A percentile compares a stretch with the other conserved stretches of the same genome.
phyloP scores from a whole-genome alignment of 1,140 invertebrate genomes.

The Eurosta solidaginis region DNA sequence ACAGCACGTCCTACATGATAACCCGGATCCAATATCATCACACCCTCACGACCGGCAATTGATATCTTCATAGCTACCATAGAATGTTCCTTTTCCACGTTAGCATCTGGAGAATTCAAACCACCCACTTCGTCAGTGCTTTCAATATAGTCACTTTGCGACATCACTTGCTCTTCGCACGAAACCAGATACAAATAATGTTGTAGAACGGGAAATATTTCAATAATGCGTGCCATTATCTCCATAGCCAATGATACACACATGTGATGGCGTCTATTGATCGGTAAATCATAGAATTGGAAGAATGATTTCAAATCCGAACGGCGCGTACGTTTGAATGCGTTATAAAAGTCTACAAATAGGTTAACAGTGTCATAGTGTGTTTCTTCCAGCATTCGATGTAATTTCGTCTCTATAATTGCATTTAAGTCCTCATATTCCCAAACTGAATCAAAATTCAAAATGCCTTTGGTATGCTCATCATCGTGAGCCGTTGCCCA shows the following conservation, averaged over 20 bases:
- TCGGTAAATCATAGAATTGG: slow-evolving; percentile 75
- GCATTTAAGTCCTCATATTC: slow-evolving; percentile 80
- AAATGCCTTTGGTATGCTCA: slow-evolving; percentile 58
- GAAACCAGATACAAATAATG: slow-evolving; percentile 76
- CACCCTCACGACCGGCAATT: slow-evolving; percentile 73
- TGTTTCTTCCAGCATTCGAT: slow-evolving; percentile 75
- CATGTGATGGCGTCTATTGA: slow-evolving; percentile 77
- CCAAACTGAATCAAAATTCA: slow-evolving; percentile 62
- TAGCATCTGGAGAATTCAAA: slow-evolving; percentile 66
- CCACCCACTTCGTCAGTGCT: slow-evolving; percentile 62
- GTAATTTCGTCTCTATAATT: slow-evolving; percentile 75
- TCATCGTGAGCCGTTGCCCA: slow-evolving; percentile 62
- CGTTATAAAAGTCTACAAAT: slow-evolving; percentile 79
- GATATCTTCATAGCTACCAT: slow-evolving; percentile 77
- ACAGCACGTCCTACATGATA: slow-evolving; percentile 86
- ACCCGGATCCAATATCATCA: slow-evolving; percentile 84
- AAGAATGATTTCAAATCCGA: slow-evolving; percentile 71
- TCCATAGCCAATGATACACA: slow-evolving; percentile 87
- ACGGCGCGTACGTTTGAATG: slow-evolving; percentile 68
- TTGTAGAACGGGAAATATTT: slow-evolving; percentile 69
- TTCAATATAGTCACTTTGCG: slow-evolving; percentile 69
- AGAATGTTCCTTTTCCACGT: slow-evolving; percentile 87
- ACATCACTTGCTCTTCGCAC: slow-evolving; percentile 83
- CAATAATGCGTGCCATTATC: slow-evolving; percentile 68
- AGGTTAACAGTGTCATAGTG: slow-evolving; percentile 87